Base-by-base conservation (phyloP, 2,888 invertebrate genomes). In the Philhelius pedissequus region DNA sequence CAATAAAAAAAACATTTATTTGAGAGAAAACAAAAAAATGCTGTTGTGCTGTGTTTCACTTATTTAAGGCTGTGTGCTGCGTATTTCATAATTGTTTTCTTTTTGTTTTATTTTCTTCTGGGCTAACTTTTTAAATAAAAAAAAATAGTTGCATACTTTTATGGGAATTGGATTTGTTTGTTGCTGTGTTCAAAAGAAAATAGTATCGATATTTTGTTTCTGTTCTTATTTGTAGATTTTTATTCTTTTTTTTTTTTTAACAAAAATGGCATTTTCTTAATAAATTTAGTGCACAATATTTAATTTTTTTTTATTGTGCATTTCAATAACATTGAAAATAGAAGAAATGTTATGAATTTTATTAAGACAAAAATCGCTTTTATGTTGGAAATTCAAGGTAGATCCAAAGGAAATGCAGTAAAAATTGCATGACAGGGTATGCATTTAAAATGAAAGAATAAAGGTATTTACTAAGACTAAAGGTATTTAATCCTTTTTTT, bases 11-110 rank as follows among this genome's bases (percentile, higher is more conserved):
- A 74, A 78, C 60, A 52, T 54, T 79, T 43, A 75, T 75, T 83
- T 78, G 38, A 76, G n/a, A 48, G 64, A 32, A 64, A 48, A 66
- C 60, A 73, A 38, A 71, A n/a, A 83, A 78, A 69, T 74, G 64
- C 83, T 83, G 52, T 78, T 83, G 83, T 83, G 83, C 83, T 83
- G 83, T 83, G 83, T 83, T 83, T 83, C 83, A 83, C 74, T 79
- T 83, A 74, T 69, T 43, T 27, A 38, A 62, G 73, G 73, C 78
- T 79, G 83, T 83, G 54, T 74, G 78, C 78, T 77, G 77, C 71
- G 56, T 77, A 73, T 77, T 62, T 48, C 15, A 52, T 81, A 71
- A 54, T 50, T 62, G 60, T 45, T 76, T 60, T 76, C 66, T 43
- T 18, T 56, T 9, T 56, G n/a, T 43, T 38, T 64, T 27, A n/a